Conservation (phyloP, 2,888 invertebrate genomes). For the Eudasyphora cyanicolor region DNA sequence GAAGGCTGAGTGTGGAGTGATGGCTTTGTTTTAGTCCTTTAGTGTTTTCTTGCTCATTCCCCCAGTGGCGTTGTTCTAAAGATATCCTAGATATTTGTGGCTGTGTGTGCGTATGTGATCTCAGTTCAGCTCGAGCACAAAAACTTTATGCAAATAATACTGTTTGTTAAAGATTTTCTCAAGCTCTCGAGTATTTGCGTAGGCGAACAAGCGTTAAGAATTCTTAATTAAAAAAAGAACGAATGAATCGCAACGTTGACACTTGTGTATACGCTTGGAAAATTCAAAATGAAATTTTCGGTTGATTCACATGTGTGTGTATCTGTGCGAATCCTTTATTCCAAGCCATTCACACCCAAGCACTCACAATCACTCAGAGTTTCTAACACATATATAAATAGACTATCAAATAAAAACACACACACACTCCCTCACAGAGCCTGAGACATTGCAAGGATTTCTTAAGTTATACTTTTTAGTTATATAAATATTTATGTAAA, state of each 20-base stretch:
- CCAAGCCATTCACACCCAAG: background rate
- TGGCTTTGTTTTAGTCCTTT: conserved; percentile 14
- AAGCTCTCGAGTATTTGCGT: conserved; percentile 5
- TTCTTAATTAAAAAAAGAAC: conserved; percentile 67
- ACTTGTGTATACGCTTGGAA: conserved; percentile 51
- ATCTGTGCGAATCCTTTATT: background rate
- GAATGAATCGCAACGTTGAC: conserved; percentile 62
- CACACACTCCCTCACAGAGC: conserved; percentile 20
- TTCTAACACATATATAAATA: too few relatives aligned
- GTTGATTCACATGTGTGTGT: background rate
- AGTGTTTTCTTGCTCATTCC: background rate
- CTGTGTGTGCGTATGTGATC: background rate
- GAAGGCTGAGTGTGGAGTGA: background rate
- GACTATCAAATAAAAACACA: too few relatives aligned
- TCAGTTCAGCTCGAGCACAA: conserved; percentile 20
- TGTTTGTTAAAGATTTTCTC: conserved; percentile 56
- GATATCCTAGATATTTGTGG: background rate
- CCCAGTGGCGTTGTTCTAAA: background rate
- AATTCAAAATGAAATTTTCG: conserved; percentile 56
- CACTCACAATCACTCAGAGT: background rate
- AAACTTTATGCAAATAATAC: conserved; percentile 62
- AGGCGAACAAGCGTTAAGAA: conserved; percentile 60
- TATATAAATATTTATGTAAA: conserved; percentile 64
- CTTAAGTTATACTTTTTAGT: conserved; percentile 56
- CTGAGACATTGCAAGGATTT: background rate